Percentiles rank a stretch among this genome's conserved stretches.
These are phyloP conservation scores for Tadarida brasiliensis DNA, from an alignment of 2,797 vertebrate species.

Conservation along the genomic window DNA sequence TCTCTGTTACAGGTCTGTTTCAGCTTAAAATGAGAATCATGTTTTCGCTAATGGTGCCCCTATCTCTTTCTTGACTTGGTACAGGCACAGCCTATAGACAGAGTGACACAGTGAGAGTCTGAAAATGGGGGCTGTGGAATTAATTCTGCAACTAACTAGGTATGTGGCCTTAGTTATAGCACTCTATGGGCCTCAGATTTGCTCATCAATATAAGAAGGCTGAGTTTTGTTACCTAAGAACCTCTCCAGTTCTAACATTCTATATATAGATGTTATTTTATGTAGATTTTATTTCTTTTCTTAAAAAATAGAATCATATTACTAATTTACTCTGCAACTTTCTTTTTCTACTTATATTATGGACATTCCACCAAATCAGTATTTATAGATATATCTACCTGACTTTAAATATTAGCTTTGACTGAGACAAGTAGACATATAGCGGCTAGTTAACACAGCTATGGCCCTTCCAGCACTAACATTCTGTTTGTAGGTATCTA, in stretches of 20 bases:
- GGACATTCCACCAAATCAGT: conserved; percentile 58
- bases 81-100: neutral
- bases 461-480: neutral
- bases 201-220: conserved; percentile 41
- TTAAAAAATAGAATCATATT: conserved; percentile 53
- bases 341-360: conserved; percentile 63
- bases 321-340: conserved; percentile 67
- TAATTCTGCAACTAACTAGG: conserved; percentile 65
- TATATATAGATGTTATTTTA: conserved; percentile 59
- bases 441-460: conserved; percentile 57
- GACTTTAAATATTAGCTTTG: conserved; percentile 72
- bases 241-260: conserved; percentile 17
- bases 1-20: neutral
- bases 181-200: conserved; percentile 47
- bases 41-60: neutral
- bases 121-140: neutral
- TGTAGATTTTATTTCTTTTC: conserved; percentile 47
- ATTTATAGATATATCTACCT: conserved; percentile 50
- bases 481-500: conserved; percentile 53
- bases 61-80: conserved; percentile 28
- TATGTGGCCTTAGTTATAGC: conserved; percentile 19
- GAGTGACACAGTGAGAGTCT: neutral
- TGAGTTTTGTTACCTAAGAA: conserved; percentile 56
- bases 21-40: conserved; percentile 46
- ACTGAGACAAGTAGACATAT: conserved; percentile 26